phyloP scores from a whole-genome alignment of 2,797 vertebrate genomes.

The Distichodus sexfasciatus region DNA sequence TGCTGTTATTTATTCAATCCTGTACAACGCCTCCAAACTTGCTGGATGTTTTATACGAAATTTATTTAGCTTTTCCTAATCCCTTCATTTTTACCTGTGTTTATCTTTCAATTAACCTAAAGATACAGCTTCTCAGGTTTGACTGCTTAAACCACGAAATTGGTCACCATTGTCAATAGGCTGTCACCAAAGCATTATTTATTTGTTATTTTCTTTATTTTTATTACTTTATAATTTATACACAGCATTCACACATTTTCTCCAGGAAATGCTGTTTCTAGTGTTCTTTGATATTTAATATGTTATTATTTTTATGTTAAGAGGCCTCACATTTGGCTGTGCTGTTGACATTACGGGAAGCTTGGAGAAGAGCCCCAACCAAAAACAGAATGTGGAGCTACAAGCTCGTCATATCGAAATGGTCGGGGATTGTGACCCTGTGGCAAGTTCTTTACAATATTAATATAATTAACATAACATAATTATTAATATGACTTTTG shows the following conservation, averaged over 20 bases:
- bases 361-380: constrained; percentile 81
- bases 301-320: constrained; percentile 49
- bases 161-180: too few species aligned
- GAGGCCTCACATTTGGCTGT: constrained; percentile 84
- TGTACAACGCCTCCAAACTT: too few species aligned
- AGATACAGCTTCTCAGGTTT: too few species aligned
- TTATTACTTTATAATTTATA: background rate
- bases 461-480: too few species aligned
- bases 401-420: constrained; percentile 80
- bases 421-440: constrained; percentile 81
- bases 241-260: background rate
- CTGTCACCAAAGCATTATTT: too few species aligned
- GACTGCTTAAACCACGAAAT: too few species aligned
- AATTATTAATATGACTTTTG: background rate
- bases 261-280: background rate
- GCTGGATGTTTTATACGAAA: too few species aligned
- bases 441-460: constrained; percentile 69
- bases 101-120: too few species aligned
- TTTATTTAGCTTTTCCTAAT: too few species aligned
- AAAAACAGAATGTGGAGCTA: constrained; percentile 83
- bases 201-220: background rate
- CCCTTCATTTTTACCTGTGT: too few species aligned
- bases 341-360: constrained; percentile 85
- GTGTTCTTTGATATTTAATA: background rate
- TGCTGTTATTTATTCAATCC: too few species aligned